phyloP scores from a whole-genome alignment of 2,888 invertebrate genomes.

The Drosophila tanythrix region DNA sequence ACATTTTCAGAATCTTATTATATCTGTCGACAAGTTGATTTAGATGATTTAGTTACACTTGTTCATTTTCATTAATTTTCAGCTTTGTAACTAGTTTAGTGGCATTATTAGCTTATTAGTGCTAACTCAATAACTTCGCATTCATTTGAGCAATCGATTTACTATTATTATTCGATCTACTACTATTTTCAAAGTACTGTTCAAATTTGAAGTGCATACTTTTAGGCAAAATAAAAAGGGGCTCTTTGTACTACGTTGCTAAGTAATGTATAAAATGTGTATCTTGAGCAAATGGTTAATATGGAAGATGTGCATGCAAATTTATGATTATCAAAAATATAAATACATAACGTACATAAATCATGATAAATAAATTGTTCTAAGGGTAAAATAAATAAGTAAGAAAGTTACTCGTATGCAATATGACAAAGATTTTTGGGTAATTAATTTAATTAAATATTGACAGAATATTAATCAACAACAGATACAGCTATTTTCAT shows the following conservation, averaged over 20 bases:
- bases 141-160: background rate
- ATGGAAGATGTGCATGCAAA: background rate
- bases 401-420: background rate
- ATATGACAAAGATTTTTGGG: background rate
- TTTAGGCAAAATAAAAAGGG: background rate
- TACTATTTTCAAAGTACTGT: background rate
- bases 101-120: background rate
- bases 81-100: background rate
- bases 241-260: background rate
- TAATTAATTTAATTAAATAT: background rate
- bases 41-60: background rate
- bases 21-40: background rate
- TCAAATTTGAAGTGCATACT: background rate
- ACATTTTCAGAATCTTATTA: background rate
- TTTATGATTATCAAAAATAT: background rate
- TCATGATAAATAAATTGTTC: background rate
- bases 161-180: background rate
- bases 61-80: background rate
- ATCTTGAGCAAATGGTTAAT: background rate
- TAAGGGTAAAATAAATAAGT: background rate
- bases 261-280: background rate
- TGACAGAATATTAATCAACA: background rate
- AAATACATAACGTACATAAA: background rate
- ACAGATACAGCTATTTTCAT: background rate
- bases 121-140: background rate